Evolutionary conservation across 2,888 invertebrate species (phyloP).

Genomic region (Leptinotarsa haldemani): DNA sequence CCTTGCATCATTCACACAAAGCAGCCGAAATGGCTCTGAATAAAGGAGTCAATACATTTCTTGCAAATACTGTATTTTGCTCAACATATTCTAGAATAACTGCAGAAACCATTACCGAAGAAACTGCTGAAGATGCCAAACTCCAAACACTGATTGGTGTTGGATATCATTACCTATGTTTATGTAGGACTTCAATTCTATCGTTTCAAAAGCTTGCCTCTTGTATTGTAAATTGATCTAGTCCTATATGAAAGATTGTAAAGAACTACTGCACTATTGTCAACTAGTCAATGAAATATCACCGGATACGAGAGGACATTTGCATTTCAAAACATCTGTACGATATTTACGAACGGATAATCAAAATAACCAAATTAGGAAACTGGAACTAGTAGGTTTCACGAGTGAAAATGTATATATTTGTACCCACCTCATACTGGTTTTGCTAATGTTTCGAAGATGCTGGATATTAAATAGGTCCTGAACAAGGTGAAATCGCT

Average conservation of each 20-base stretch:
- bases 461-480: conserved; percentile 6
- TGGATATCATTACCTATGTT: too few species aligned
- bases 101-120: too few species aligned
- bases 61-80: too few species aligned
- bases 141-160: too few species aligned
- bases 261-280: conserved; percentile 9
- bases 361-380: conserved; percentile 44
- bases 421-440: conserved; percentile 31
- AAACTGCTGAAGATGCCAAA: too few species aligned
- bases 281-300: conserved; percentile 24
- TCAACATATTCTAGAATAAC: too few species aligned
- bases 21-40: too few species aligned
- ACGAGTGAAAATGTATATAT: conserved; percentile 38
- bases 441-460: conserved; percentile 25
- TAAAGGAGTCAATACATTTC: too few species aligned
- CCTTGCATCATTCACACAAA: too few species aligned
- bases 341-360: conserved; percentile 39
- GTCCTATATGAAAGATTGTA: neutral
- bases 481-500: neutral
- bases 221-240: neutral
- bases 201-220: too few species aligned
- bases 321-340: conserved; percentile 42
- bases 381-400: conserved; percentile 42
- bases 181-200: too few species aligned
- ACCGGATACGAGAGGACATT: conserved; percentile 41